Evolutionary conservation across 2,797 vertebrate species (phyloP), one percentile per base, ranked within the genome.

Genomic region (Lagorchestes hirsutus): DNA sequence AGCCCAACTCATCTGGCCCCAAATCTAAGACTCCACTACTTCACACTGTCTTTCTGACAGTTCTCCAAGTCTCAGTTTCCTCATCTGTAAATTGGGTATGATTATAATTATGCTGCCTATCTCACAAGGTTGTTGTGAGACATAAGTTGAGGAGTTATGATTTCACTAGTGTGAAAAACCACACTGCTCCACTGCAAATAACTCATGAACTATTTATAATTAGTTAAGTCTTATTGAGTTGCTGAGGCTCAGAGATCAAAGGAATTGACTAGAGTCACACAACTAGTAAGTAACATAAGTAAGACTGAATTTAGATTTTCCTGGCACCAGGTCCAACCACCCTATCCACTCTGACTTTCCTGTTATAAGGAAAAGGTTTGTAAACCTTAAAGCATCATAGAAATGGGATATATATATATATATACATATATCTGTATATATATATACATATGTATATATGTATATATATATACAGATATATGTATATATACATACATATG

Each of bases 111-210:
- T 50, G 93, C 12, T 90, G 90, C 10, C 87, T 67, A 18, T 82
- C 55, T 93, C 34, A 46, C 82, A 94, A 91, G 31, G 90, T 90
- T 93, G 91, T 56, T 92, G 4, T 96, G 90, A 93, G 18, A 95
- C 58, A 94, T 67, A 94, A 95, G 28, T 59, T 93, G 40, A 87
- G 40, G 74, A 50, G 24, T 22, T 87, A 5, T 27, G 74, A 27
- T 87, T 46, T 12, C 40, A 87, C 1, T 24, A 9, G 10, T 87
- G 8, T 46, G 67, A 40, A 22, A 46, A 82, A 82, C 74, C 22
- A 46, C 22, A 46, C 40, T 87, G 0, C 40, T 27, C 74, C 74
- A 87, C 22, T 50, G 5, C 27, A 87, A 40, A 50, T 87, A 87
- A 87, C 27, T 87, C 10, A 1, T 5, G 8, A 87, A 40, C 40